phyloP scores from a whole-genome alignment of 2,888 invertebrate genomes.

The Andricus curvator region DNA sequence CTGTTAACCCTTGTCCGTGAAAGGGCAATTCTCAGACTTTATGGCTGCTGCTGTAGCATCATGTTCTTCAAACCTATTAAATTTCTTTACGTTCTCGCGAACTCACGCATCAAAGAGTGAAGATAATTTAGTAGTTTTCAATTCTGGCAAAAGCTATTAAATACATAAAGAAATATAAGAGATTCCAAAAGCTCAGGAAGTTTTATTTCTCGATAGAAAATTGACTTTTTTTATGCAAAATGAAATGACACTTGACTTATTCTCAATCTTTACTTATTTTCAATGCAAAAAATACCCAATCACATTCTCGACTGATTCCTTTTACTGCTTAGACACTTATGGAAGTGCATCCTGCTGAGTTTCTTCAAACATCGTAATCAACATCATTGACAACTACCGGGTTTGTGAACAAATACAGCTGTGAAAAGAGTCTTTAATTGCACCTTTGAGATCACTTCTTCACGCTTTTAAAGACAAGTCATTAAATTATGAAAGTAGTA shows the following conservation, averaged over 20 bases:
- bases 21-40: slow-evolving; percentile 30
- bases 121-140: background rate
- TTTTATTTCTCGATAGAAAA: background rate
- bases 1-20: slow-evolving; percentile 32
- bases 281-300: background rate
- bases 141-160: slow-evolving; percentile 1
- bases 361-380: background rate
- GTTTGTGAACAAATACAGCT: background rate
- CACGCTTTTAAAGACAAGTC: background rate
- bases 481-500: slow-evolving; percentile 7
- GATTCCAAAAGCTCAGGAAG: background rate
- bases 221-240: no score
- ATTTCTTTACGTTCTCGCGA: slow-evolving; percentile 29
- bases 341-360: slow-evolving; percentile 7
- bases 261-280: background rate
- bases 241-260: background rate
- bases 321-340: background rate
- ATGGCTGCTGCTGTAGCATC: slow-evolving; percentile 30
- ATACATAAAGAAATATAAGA: background rate
- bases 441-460: slow-evolving; percentile 1
- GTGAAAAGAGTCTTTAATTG: background rate
- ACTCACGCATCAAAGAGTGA: background rate
- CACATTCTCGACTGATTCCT: background rate
- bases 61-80: slow-evolving; percentile 29
- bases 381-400: background rate